Evolutionary conservation across 1,140 invertebrate genomes (phyloP).

Genomic region (Caenorhabditis brenneri): DNA sequence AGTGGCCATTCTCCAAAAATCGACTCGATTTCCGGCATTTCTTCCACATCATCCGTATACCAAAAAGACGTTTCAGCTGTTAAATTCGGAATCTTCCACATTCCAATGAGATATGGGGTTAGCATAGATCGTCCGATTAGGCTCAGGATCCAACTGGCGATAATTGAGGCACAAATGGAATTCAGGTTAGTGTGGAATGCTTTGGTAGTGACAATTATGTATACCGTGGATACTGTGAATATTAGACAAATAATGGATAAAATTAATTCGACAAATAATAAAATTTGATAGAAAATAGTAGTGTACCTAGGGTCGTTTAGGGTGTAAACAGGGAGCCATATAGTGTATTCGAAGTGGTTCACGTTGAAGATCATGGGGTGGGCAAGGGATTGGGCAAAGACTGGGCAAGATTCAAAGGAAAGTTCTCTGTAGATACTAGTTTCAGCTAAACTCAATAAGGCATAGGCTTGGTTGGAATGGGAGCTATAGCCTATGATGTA

Average conservation of each 20-base stretch:
- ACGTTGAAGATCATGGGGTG: neutral
- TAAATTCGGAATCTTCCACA: neutral
- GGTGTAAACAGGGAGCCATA: neutral
- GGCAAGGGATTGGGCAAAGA: neutral
- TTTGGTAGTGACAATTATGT: neutral
- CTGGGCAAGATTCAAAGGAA: too few species aligned
- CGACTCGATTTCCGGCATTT: neutral
- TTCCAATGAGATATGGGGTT: conserved; percentile 5
- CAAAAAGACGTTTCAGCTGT: neutral
- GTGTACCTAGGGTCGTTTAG: neutral
- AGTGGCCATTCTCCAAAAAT: neutral
- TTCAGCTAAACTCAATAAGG: too few species aligned
- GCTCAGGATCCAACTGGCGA: neutral
- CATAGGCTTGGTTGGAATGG: too few species aligned
- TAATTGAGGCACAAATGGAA: neutral
- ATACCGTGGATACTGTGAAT: neutral
- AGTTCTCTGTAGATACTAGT: too few species aligned
- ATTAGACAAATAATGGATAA: neutral
- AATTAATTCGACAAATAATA: neutral
- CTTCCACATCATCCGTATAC: neutral
- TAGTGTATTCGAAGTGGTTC: neutral
- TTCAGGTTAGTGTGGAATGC: neutral
- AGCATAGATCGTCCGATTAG: neutral
- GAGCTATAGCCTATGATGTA: too few species aligned
- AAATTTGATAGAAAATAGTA: neutral